These are phyloP conservation scores for Caenorhabditis virilis DNA, from an alignment of 2,888 invertebrate genomes.

Conservation along the genomic window DNA sequence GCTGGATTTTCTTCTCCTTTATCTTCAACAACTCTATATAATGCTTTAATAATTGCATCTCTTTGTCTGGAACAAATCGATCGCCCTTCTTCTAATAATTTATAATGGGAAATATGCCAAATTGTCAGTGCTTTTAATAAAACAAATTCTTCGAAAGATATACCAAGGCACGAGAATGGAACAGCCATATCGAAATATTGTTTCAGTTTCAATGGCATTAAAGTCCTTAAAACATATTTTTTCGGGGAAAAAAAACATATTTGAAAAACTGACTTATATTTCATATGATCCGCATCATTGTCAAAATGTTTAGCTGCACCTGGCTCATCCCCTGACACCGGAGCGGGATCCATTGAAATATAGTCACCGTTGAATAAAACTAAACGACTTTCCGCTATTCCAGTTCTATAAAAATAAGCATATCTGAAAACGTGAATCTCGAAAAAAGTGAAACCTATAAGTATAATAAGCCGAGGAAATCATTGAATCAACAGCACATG, in stretches of 20 bases:
- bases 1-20: constrained; percentile 38
- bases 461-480: constrained; percentile 50
- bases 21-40: constrained; percentile 48
- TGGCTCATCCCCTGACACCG: constrained; percentile 39
- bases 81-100: constrained; percentile 33
- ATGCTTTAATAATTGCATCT: constrained; percentile 36
- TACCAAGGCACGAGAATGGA: constrained; percentile 36
- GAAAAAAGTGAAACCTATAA: constrained; percentile 24
- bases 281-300: constrained; percentile 31
- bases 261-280: constrained; percentile 38
- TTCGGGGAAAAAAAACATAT: background rate
- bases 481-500: constrained; percentile 50
- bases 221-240: constrained; percentile 25
- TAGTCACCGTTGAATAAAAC: constrained; percentile 45
- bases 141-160: constrained; percentile 49
- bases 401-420: too few relatives aligned
- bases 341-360: constrained; percentile 41
- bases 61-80: constrained; percentile 41
- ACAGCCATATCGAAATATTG: constrained; percentile 44
- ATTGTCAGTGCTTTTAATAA: constrained; percentile 46
- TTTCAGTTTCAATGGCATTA: constrained; percentile 47
- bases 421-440: too few relatives aligned
- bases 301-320: constrained; percentile 26
- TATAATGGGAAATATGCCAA: constrained; percentile 46
- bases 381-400: constrained; percentile 27